Evolutionary conservation across 2,113 vertebrate genomes (phyloP), one percentile per base, ranked within the genome.

Genomic region (Typhlomys cinereus): DNA sequence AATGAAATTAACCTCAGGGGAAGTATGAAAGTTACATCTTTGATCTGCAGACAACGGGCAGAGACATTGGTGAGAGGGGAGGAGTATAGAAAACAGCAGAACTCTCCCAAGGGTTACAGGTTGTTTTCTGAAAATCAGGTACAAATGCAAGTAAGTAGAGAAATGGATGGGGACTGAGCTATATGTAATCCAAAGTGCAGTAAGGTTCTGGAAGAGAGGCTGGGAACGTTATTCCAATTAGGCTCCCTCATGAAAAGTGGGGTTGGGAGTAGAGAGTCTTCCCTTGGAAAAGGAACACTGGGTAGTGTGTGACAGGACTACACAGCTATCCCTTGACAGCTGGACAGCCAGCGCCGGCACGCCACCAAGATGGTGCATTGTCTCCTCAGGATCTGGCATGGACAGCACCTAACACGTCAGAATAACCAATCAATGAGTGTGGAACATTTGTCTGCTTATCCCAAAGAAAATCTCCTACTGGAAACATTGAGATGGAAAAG

Each of bases 91-190:
- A 79, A 59, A 54, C n/a, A n/a, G n/a, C n/a, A n/a, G 7, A 46
- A 73, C 13, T 61, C 46, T 39, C 66, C n/a, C 12, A 17, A 57
- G 6, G 39, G 21, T 4, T 70, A 92, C 5, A 92, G 82, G 82
- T 9, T 50, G 39, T 64, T 85, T 95, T 87, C 83, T 88, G 36
- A 94, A n/a, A 89, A 84, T 73, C 31, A 34, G 18, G 12, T 12
- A 75, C 46, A 89, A 23, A 92, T 62, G 11, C 44, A 88, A 41
- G 70, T 69, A 82, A 90, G 57, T 0, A 25, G 15, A 84, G 5
- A 89, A n/a, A 41, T 20, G 27, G 10, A 41, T 20, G 85, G 29
- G 15, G 34, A 76, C 21, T 78, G 25, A 81, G 41, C 31, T 64
- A 50, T 39, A 36, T 36, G 50, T 59, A 69, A 39, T 62, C 44